Base-by-base conservation (phyloP, 2,113 vertebrate species). In the Pachyramphus minor region DNA sequence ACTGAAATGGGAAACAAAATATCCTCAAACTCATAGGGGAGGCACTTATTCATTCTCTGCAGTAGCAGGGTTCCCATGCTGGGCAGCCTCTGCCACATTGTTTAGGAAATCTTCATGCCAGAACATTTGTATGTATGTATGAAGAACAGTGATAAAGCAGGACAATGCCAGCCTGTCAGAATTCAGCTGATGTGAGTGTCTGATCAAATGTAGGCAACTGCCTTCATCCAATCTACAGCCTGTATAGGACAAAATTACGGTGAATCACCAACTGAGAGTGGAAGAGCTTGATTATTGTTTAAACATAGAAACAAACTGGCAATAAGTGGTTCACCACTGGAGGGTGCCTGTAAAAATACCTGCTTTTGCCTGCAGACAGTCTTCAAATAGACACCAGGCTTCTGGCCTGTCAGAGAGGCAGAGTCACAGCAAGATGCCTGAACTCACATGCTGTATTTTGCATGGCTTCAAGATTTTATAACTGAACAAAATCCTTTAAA, bases 1-100 rank as follows among this genome's bases (percentile, higher is more conserved):
- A 72, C 69, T 84, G 91, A 84, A 84, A 87, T n/a, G 49, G 87
- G 94, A 96, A 92, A 87, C 72, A 84, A 87, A 94, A 96, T 75
- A 86, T 74, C 42, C 67, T 42, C 79, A 93, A 89, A 83, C 78
- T 74, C 58, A 44, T 23, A 63, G 80, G 64, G 94, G 93, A 93
- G 82, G 83, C 76, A 91, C 81, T 95, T 58, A 58, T 1, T 90
- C 72, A 42, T 66, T 89, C 89, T 80, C 87, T 73, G 67, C 72
- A 89, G 96, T 90, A 94, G 87, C 90, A 64, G 68, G 56, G 58
- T 95, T 97, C 93, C 90, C 87, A 84, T 83, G 90, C 93, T 93
- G 60, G 63, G 84, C 89, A 90, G 77, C 87, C 71, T 77, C 42
- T 77, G 74, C 41, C 78, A 33, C 67, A 80, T 63, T 84, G 68